phyloP scores from a whole-genome alignment of 2,113 vertebrate genomes.

The Muntiacus reevesi region DNA sequence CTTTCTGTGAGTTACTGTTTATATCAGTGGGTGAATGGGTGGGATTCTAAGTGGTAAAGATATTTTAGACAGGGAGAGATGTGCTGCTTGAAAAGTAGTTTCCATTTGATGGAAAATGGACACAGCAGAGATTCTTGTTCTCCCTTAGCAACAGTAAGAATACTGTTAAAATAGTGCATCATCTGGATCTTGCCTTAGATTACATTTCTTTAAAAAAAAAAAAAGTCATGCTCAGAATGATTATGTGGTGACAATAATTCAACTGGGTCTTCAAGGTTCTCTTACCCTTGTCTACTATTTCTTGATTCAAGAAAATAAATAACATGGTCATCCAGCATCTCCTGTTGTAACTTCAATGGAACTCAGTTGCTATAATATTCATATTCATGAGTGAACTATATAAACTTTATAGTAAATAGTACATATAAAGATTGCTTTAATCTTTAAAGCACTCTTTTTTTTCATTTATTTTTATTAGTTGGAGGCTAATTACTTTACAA shows the following conservation, averaged over 20 bases:
- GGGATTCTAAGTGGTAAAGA: background rate
- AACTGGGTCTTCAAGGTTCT: background rate
- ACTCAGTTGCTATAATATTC: background rate
- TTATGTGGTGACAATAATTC: background rate
- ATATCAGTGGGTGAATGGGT: background rate
- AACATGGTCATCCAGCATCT: background rate
- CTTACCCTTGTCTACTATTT: background rate
- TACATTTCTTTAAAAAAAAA: background rate
- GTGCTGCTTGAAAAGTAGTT: constrained; percentile 9
- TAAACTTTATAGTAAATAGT: background rate
- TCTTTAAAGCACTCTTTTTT: background rate
- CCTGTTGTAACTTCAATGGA: background rate
- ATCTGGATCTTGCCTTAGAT: background rate
- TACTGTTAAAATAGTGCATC: background rate
- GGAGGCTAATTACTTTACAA: too few species aligned
- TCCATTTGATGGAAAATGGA: background rate
- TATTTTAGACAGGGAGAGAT: background rate
- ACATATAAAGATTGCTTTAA: background rate
- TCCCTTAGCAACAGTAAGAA: background rate
- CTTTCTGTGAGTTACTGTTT: background rate
- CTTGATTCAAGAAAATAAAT: background rate
- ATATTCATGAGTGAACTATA: background rate
- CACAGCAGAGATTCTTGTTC: background rate
- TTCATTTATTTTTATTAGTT: too few species aligned
- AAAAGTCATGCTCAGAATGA: background rate